Conservation (phyloP, 1,140 invertebrate species). For the Laupala kohalensis region DNA sequence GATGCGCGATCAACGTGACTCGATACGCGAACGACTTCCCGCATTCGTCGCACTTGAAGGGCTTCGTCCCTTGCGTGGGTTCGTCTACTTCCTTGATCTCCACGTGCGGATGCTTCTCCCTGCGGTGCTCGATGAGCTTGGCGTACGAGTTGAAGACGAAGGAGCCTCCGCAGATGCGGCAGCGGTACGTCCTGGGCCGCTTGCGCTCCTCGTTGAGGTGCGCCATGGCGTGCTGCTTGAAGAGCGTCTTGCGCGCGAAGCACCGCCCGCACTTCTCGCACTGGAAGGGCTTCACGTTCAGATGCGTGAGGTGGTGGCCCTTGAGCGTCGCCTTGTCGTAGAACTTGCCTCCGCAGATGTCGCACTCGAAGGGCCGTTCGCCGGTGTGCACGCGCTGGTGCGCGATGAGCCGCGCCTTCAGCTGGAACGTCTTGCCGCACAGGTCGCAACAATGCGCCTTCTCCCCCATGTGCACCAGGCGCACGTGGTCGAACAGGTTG, state of each 20-base stretch:
- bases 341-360: slow-evolving; percentile 20
- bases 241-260: slow-evolving; percentile 10
- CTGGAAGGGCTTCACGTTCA: slow-evolving; percentile 13
- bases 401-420: slow-evolving; percentile 8
- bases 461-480: slow-evolving; percentile 11
- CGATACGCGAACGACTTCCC: slow-evolving; percentile 20
- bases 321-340: slow-evolving; percentile 16
- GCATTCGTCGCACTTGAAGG: slow-evolving; percentile 23
- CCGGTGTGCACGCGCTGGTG: slow-evolving; percentile 10
- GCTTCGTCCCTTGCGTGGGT: slow-evolving; percentile 10
- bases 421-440: slow-evolving; percentile 12
- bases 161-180: slow-evolving; percentile 6
- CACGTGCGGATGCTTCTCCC: slow-evolving; percentile 2
- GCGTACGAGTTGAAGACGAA: slow-evolving; percentile 4
- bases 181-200: slow-evolving; percentile 1
- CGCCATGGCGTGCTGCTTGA: slow-evolving; percentile 8
- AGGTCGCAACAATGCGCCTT: slow-evolving; percentile 6
- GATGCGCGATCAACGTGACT: slow-evolving; percentile 19
- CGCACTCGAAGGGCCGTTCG: slow-evolving; percentile 19
- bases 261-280: slow-evolving; percentile 12
- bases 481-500: slow-evolving; percentile 12
- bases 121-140: slow-evolving; percentile 13
- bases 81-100: slow-evolving; percentile 4
- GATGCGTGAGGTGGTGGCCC: slow-evolving; percentile 9
- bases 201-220: slow-evolving; percentile 1